Evolutionary conservation across 2,888 invertebrate species (phyloP), one percentile per base, ranked within the genome.

Genomic region (Calliphora vomitoria): DNA sequence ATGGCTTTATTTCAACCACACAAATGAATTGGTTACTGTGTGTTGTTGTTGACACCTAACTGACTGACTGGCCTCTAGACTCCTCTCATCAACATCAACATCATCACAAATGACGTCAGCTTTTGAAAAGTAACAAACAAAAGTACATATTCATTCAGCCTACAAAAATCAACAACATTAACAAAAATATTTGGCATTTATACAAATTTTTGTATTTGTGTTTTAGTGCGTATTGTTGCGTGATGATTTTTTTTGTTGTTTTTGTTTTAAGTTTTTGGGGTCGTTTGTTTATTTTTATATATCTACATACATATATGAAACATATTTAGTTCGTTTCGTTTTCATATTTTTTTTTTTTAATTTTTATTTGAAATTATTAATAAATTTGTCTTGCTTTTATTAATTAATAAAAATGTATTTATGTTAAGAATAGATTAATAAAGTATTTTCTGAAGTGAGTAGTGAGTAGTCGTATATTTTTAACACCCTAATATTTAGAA

Each of bases 81-180:
- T 60, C 20, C 50, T 64, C 84, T 81, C 60, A 66, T 78, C 68
- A 72, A 81, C 66, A 74, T 60, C 58, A 76, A 58, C 81, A 71
- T 31, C 50, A 84, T 53, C 71, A 68, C 81, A 82, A 82, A 85
- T 87, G 87, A 87, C 87, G 87, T 87, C 87, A 87, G 66, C 80
- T 53, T 81, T 78, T 75, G 3, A 78, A 78, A 78, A 74, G 47
- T 68, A 78, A 60, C 47, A 74, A 82, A 71, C 5, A 68, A 25
- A 55, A 75, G 55, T 50, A n/a, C n/a, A n/a, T n/a, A 41, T 44
- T 66, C 10, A 47, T 62, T 53, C 69, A 78, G 72, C 53, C 31
- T 53, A 82, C 18, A 82, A 68, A 76, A 76, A 64, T 5, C n/a
- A 75, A 41, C 20, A 75, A 68, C 5, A 31, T 72, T 25, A 58